phyloP scores from a whole-genome alignment of 1,140 invertebrate species.

The Scaptomyza montana region DNA sequence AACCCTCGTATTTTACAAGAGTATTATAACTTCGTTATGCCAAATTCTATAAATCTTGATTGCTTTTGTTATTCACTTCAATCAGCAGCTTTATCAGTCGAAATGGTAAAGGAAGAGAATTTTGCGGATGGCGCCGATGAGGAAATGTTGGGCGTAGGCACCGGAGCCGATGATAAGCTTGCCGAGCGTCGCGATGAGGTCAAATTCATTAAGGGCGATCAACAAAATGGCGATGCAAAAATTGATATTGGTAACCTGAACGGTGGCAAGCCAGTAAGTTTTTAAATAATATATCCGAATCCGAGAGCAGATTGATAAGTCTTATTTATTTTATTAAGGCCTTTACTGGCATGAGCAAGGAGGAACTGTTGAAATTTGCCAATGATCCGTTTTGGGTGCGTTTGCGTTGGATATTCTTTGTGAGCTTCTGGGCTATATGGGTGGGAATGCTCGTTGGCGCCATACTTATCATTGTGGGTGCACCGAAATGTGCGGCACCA shows the following conservation, averaged over 20 bases:
- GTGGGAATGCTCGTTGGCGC: conserved; percentile 92
- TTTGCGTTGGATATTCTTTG: conserved; percentile 92
- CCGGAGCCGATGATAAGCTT: conserved; percentile 85
- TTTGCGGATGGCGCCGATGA: conserved; percentile 86
- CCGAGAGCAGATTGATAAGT: not conserved
- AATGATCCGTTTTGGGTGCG: conserved; percentile 96
- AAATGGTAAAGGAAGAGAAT: conserved; percentile 78
- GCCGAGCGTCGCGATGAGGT: conserved; percentile 86
- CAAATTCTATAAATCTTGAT: too few species aligned
- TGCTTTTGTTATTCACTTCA: conserved; percentile 9
- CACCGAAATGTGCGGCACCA: conserved; percentile 91
- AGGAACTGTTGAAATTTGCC: conserved; percentile 95
- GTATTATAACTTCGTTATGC: not conserved
- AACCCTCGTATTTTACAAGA: too few species aligned
- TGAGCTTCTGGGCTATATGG: conserved; percentile 94
- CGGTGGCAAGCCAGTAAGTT: conserved; percentile 85
- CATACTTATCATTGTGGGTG: conserved; percentile 91
- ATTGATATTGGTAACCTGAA: conserved; percentile 89
- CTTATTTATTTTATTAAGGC: conserved; percentile 74
- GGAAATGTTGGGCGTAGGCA: conserved; percentile 87
- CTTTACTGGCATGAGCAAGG: conserved; percentile 94
- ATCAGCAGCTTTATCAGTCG: conserved; percentile 33
- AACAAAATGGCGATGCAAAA: conserved; percentile 93
- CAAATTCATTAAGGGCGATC: conserved; percentile 88
- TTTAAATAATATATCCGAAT: not conserved